Conservation (phyloP, 2,113 vertebrate species). For the Gnathonemus echidnorhynchus region DNA sequence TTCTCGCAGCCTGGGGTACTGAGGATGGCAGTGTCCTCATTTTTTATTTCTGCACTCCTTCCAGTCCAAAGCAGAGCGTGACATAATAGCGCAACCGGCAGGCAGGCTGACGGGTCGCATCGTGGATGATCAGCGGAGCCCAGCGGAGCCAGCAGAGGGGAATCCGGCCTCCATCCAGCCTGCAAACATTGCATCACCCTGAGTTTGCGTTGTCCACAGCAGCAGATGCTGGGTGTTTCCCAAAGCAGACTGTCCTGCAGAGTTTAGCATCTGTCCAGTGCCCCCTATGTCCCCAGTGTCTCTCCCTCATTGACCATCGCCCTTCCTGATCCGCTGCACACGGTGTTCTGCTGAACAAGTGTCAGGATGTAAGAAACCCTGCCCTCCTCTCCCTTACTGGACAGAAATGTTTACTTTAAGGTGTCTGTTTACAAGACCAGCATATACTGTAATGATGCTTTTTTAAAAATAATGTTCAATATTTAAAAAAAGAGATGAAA, state of each 20-base stretch:
- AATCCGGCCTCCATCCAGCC: slow-evolving; percentile 13
- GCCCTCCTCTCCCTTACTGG: neutral
- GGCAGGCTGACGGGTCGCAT: neutral
- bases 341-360: neutral
- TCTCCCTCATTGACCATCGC: neutral
- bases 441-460: neutral
- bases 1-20: neutral
- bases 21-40: neutral
- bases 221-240: neutral
- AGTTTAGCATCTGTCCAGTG: neutral
- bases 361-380: neutral
- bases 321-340: slow-evolving; percentile 20
- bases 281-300: neutral
- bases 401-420: slow-evolving; percentile 22
- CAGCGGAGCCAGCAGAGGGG: neutral
- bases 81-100: neutral
- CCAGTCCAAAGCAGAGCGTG: neutral
- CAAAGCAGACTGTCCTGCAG: neutral
- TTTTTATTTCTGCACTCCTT: neutral
- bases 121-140: neutral
- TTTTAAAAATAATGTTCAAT: slow-evolving; percentile 8
- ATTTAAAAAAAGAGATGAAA: slow-evolving; percentile 6
- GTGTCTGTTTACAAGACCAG: neutral
- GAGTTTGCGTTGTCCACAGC: neutral
- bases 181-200: slow-evolving; percentile 24